Base-by-base conservation (phyloP, 2,888 invertebrate genomes). In the Agonopterix alstromeriana region DNA sequence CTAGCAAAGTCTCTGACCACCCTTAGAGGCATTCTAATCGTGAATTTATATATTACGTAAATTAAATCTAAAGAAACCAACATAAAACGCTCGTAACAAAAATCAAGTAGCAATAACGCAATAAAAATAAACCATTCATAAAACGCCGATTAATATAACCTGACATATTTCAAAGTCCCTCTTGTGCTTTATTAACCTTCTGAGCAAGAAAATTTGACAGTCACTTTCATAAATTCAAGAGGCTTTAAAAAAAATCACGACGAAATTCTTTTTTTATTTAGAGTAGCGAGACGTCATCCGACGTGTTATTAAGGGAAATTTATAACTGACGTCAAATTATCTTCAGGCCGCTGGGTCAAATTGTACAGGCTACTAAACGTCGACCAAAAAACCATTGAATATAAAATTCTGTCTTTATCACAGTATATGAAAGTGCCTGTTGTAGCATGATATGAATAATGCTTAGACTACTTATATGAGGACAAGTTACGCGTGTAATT, bases 201-300 rank as follows among this genome's bases (percentile, higher is more conserved):
- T 53, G 8, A 36, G 53, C 52, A 62, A 62, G 70, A 71, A 78
- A 77, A 82, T 80, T 76, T 80, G 79, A 82, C 76, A 77, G 73
- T 72, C 67, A 67, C 74, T 76, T 66, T 61, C 72, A 71, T 82
- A 81, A 82, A 77, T 80, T 81, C 59, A 38, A 50, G 40, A 48
- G 58, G 52, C 53, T 64, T 60, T 63, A 56, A 58, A 59, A 60
- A 61, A 70, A 65, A 63, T 67, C 63, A 57, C 60, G 56, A 49
- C 55, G 56, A 40, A 38, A n/a, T 9, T 38, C 9, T 38, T n/a
- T n/a, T 38, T n/a, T 38, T 38, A 48, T 49, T 49, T 49, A n/a
- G 10, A 14, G 45, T 14, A 36, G 45, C 45, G 14, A 10, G 9
- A 36, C 36, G 45, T 45, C 36, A 36, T 8, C 17, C 60, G 65